A percentile compares a stretch with the other conserved stretches of the same genome.
These are phyloP conservation scores for Aleiodes leptofemur DNA, from an alignment of 2,888 invertebrate genomes.

Conservation along the genomic window DNA sequence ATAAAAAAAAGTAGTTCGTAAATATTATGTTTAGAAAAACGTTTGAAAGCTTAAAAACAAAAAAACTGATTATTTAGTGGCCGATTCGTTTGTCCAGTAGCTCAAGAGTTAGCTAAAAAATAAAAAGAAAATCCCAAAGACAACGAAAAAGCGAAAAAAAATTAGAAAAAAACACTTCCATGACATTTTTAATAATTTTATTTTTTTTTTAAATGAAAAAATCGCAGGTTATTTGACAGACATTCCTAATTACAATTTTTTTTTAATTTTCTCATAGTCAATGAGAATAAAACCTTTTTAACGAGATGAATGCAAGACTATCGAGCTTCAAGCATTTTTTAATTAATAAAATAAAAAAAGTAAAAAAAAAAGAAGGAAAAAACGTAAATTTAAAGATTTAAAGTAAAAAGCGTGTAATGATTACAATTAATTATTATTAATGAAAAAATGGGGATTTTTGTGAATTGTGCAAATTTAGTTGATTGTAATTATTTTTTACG, in stretches of 20 bases:
- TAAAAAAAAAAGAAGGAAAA: not conserved
- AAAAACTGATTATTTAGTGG: not conserved
- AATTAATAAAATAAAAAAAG: constrained; percentile 8
- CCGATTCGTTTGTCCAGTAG: no score
- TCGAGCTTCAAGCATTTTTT: constrained; percentile 33
- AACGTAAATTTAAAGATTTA: constrained; percentile 4
- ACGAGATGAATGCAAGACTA: constrained; percentile 30
- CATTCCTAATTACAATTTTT: constrained; percentile 52
- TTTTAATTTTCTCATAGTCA: constrained; percentile 35
- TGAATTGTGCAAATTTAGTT: constrained; percentile 57
- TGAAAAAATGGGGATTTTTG: constrained; percentile 60
- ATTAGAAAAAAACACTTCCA: not conserved
- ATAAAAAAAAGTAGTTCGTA: no score
- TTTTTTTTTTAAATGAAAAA: constrained; percentile 28
- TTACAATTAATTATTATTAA: constrained; percentile 32
- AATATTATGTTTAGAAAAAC: no score
- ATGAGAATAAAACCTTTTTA: constrained; percentile 6
- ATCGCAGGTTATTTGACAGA: constrained; percentile 53
- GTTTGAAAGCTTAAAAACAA: not conserved
- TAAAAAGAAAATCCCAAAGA: not conserved
- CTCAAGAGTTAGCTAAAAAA: not conserved
- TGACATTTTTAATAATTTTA: not conserved
- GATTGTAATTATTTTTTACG: constrained; percentile 32
- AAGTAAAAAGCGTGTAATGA: constrained; percentile 22
- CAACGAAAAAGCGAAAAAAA: not conserved